Percentiles rank a stretch among this genome's conserved stretches.
Evolutionary conservation across 2,888 invertebrate genomes (phyloP).

Genomic region (Monochamus alternatus): DNA sequence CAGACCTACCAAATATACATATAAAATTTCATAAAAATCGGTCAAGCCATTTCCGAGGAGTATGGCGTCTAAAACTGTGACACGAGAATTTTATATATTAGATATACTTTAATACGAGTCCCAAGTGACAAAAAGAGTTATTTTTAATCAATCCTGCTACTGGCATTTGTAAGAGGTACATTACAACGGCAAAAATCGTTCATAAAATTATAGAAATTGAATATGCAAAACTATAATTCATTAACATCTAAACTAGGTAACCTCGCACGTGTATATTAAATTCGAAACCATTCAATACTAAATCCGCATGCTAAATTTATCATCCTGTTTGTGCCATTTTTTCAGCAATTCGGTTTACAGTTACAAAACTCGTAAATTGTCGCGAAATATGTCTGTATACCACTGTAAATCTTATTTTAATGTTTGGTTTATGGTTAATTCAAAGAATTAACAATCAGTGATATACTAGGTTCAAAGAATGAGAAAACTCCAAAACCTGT

Average conservation of each 20-base stretch:
- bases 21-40: too few relatives aligned
- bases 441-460: conserved; percentile 33
- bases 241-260: neutral
- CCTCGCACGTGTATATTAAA: neutral
- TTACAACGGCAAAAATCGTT: too few relatives aligned
- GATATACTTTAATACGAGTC: too few relatives aligned
- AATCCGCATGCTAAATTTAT: neutral
- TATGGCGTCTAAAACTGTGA: too few relatives aligned
- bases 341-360: conserved; percentile 14
- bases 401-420: conserved; percentile 36
- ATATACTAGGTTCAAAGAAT: conserved; percentile 20
- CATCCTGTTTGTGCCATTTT: neutral
- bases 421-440: conserved; percentile 35
- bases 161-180: too few relatives aligned
- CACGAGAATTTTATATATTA: too few relatives aligned
- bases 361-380: conserved; percentile 30
- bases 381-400: conserved; percentile 25
- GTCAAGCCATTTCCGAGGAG: too few relatives aligned
- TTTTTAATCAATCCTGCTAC: too few relatives aligned
- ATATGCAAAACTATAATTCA: too few relatives aligned
- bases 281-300: neutral
- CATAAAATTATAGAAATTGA: too few relatives aligned
- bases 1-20: too few relatives aligned
- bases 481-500: conserved; percentile 40
- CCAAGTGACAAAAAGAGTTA: too few relatives aligned